These are phyloP conservation scores for Rattus rattus DNA, from an alignment of 2,113 vertebrate species.

Conservation along the genomic window DNA sequence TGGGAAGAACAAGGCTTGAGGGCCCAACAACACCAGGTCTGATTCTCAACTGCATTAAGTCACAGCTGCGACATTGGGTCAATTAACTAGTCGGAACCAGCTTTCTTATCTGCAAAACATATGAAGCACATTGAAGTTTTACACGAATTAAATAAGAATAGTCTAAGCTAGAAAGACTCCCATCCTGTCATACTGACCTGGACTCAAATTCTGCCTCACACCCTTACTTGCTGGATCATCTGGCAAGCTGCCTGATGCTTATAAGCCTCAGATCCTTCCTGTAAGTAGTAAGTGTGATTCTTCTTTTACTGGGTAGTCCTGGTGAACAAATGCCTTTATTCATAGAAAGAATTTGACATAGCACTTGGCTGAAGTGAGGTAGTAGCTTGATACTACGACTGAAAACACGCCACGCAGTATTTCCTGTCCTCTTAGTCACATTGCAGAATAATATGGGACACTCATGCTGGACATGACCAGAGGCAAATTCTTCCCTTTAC, in stretches of 20 bases:
- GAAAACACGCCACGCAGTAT: neutral
- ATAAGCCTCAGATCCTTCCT: neutral
- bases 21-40: neutral
- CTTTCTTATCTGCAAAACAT: neutral
- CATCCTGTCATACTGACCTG: neutral
- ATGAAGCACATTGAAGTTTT: neutral
- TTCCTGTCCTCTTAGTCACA: constrained; percentile 53
- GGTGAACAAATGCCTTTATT: neutral
- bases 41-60: neutral
- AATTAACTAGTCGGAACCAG: neutral
- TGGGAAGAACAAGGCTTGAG: constrained; percentile 13
- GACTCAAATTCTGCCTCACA: constrained; percentile 14
- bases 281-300: neutral
- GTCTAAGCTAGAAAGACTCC: neutral
- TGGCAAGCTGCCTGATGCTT: neutral
- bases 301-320: neutral
- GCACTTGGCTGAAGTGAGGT: neutral
- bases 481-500: constrained; percentile 70
- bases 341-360: neutral
- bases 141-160: neutral
- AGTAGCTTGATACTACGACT: neutral
- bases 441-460: constrained; percentile 7
- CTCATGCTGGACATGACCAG: constrained; percentile 50
- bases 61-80: neutral
- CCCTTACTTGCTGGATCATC: neutral